Evolutionary conservation across 2,888 invertebrate genomes (phyloP).

Genomic region (Bellardia bayeri): DNA sequence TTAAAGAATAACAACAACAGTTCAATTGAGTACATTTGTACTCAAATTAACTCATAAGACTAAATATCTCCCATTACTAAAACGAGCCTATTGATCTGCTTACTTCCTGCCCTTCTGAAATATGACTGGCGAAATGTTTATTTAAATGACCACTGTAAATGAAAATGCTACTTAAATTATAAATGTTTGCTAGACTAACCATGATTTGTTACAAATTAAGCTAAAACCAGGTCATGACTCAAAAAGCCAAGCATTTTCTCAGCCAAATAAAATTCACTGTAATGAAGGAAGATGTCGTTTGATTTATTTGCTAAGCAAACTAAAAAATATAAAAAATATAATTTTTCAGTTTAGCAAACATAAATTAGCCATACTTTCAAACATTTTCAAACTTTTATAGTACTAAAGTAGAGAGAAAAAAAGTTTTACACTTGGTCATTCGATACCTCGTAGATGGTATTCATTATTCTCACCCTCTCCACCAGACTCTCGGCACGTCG

Average conservation of each 20-base stretch:
- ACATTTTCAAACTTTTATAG: slow-evolving; percentile 33
- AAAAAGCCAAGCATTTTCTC: slow-evolving; percentile 14
- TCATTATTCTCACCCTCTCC: slow-evolving; percentile 85
- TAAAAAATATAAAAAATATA: neutral
- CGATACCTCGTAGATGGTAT: slow-evolving; percentile 84
- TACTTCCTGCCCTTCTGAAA: too few relatives aligned
- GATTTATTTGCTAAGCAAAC: neutral
- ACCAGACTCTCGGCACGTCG: slow-evolving; percentile 84
- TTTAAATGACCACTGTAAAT: neutral
- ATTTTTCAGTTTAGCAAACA: neutral
- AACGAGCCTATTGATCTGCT: too few relatives aligned
- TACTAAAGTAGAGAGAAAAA: slow-evolving; percentile 45
- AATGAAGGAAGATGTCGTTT: neutral
- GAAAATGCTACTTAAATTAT: neutral
- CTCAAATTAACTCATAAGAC: too few relatives aligned
- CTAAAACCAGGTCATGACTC: neutral
- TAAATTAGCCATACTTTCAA: slow-evolving; percentile 12
- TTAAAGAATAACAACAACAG: slow-evolving; percentile 16
- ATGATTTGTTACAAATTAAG: neutral
- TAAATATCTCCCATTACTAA: too few relatives aligned
- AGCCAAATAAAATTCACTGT: neutral
- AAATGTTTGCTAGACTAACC: neutral
- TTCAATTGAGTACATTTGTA: neutral
- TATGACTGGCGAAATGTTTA: too few relatives aligned
- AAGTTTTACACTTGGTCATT: slow-evolving; percentile 83